phyloP scores from a whole-genome alignment of 2,113 vertebrate genomes.

The Castor canadensis region DNA sequence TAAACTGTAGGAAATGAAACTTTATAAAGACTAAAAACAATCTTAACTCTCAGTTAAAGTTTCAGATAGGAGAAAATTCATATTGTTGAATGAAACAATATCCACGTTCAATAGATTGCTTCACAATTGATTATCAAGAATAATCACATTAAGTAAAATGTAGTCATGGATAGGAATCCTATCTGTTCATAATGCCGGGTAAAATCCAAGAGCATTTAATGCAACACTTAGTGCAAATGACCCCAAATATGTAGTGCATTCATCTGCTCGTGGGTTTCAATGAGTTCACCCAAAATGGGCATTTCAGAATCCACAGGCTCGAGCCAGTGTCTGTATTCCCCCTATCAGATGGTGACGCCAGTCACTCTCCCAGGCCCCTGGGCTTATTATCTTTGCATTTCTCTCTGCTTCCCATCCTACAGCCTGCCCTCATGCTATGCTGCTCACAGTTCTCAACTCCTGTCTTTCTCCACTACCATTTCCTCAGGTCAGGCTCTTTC shows the following conservation, averaged over 20 bases:
- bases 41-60: slow-evolving; percentile 15
- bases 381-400: background rate
- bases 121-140: slow-evolving; percentile 10
- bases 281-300: background rate
- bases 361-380: background rate
- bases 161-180: background rate
- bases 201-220: background rate
- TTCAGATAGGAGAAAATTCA: slow-evolving; percentile 26
- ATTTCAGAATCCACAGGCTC: background rate
- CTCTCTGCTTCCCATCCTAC: background rate
- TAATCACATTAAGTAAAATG: background rate
- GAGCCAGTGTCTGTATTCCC: background rate
- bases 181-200: background rate
- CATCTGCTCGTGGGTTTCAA: background rate
- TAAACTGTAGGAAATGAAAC: background rate
- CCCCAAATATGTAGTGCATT: background rate
- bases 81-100: background rate
- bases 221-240: background rate
- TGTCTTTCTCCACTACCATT: background rate
- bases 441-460: background rate
- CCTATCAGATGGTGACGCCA: background rate
- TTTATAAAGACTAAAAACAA: background rate
- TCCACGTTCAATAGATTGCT: background rate
- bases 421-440: background rate
- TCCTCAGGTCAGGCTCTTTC: background rate